Evolutionary conservation across 2,113 vertebrate species (phyloP), one percentile per base, ranked within the genome.

Genomic region (Megaptera novaeangliae): DNA sequence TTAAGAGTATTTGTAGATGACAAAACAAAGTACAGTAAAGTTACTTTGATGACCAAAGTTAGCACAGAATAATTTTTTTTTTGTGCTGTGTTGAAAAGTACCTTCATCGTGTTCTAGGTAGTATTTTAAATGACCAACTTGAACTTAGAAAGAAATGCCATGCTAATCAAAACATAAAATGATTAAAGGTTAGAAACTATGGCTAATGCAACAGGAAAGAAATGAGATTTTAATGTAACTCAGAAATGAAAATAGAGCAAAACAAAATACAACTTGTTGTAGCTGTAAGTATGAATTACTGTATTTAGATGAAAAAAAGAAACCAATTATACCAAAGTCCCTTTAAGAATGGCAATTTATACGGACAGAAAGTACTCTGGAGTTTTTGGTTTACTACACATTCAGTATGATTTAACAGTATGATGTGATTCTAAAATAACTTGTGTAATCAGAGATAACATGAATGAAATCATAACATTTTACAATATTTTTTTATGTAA

Each of bases 61-160:
- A 84, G 41, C 75, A 36, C 25, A 78, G 52, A 61, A 36, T 59
- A 57, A 49, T 64, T 88, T 78, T 64, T 88, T 87, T 46, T 68
- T 41, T 64, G 11, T 63, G 57, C 17, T 71, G 23, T 34, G 5
- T 61, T 88, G 75, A 69, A 71, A 39, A 80, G 14, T 64, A 18
- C 27, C 78, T 57, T 72, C 63, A 78, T 93, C 11, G 20, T n/a
- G 1, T 66, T 89, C 25, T 41, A 44, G 46, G 7, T 86, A 59
- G 36, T 57, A 72, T 93, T 95, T 95, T 72, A 93, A 93, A 90
- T 90, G 23, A 86, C 15, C 39, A 86, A 12, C 72, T 17, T 93
- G 72, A 95, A 81, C 55, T 95, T 93, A 81, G 41, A 61, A 80
- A 96, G 64, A 95, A 95, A 89, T 93, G 64, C 18, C 27, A 86